Evolutionary conservation across 2,888 invertebrate genomes (phyloP).

Genomic region (Artemia sinica): DNA sequence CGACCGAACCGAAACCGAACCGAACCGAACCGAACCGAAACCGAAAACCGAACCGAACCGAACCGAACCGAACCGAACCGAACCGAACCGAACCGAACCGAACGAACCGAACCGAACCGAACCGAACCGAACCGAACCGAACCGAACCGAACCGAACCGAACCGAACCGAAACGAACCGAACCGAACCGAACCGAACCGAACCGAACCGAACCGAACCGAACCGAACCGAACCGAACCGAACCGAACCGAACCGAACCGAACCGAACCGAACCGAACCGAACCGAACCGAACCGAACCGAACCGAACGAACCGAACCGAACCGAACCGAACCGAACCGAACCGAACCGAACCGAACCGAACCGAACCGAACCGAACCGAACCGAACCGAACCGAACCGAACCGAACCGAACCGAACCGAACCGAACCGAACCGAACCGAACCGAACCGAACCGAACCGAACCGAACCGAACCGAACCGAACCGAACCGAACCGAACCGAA

Average conservation of each 20-base stretch:
- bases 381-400: conserved; percentile 23
- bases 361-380: conserved; percentile 22
- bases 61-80: too few species aligned
- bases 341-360: conserved; percentile 22
- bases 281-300: too few species aligned
- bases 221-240: conserved; percentile 23
- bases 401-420: conserved; percentile 22
- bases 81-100: too few species aligned
- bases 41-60: too few species aligned
- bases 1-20: too few species aligned
- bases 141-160: too few species aligned
- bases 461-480: conserved; percentile 23
- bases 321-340: conserved; percentile 22
- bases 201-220: conserved; percentile 22
- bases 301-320: too few species aligned
- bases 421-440: conserved; percentile 22
- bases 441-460: conserved; percentile 19
- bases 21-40: too few species aligned
- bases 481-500: conserved; percentile 22
- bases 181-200: conserved; percentile 23
- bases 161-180: too few species aligned
- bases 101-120: too few species aligned
- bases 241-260: conserved; percentile 22
- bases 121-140: too few species aligned
- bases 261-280: conserved; percentile 23